Percentiles rank a stretch among this genome's conserved stretches.
These are phyloP conservation scores for Urocolius indicus DNA, from an alignment of 2,113 vertebrate species.

Conservation along the genomic window DNA sequence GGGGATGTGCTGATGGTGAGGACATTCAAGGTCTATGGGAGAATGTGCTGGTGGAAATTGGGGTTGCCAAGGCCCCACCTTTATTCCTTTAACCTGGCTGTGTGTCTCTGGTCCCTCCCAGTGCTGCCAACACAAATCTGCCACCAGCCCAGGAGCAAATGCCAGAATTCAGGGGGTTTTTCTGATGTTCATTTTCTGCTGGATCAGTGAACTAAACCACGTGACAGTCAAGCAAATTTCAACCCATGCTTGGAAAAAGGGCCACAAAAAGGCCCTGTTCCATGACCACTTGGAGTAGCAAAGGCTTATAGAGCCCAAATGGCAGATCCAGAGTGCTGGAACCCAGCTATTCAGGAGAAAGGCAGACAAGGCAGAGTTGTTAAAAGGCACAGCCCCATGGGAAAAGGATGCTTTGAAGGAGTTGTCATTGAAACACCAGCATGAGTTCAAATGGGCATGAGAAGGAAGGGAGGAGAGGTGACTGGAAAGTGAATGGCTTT, in stretches of 20 bases:
- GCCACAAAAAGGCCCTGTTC: not conserved
- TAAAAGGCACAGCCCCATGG: not conserved
- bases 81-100: not conserved
- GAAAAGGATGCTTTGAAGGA: not conserved
- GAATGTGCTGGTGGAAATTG: rapidly evolving
- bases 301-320: not conserved
- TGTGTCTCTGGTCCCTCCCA: rapidly evolving
- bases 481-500: not conserved
- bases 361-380: not conserved
- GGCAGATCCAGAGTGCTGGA: not conserved
- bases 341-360: not conserved
- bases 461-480: not conserved
- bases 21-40: not conserved
- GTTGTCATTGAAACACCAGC: not conserved
- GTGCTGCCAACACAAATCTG: not conserved
- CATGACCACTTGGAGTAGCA: rapidly evolving
- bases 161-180: rapidly evolving
- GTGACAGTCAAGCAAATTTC: not conserved
- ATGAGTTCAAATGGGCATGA: no score
- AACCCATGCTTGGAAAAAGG: not conserved
- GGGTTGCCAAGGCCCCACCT: not conserved
- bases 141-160: rapidly evolving
- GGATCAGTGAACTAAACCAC: not conserved
- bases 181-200: not conserved
- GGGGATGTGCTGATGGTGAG: not conserved